Base-by-base conservation (phyloP, 2,113 vertebrate species). In the Egretta garzetta region DNA sequence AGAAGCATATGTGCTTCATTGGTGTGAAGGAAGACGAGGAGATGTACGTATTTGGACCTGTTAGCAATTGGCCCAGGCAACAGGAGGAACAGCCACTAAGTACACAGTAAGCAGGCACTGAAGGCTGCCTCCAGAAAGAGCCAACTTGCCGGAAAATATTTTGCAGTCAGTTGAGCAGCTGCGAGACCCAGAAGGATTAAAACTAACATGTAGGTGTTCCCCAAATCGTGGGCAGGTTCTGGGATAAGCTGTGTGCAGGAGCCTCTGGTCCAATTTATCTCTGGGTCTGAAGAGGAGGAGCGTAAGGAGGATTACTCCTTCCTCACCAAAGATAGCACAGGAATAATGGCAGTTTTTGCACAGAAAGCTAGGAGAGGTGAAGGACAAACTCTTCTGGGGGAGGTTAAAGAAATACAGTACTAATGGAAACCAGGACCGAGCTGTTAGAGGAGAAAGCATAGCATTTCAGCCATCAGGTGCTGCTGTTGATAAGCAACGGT, bases 1-100 rank as follows among this genome's bases (percentile, higher is more conserved):
- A 68, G 47, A 43, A 66, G 66, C 13, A 13, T 1, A 10, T 0
- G 1, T 17, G 16, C 23, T 74, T 26, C 47, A 22, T 1, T 19
- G 30, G 30, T 15, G 45, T 11, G 45, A 73, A 56, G 68, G 41
- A 32, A 72, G 10, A 58, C 0, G 2, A 45, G 30, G 20, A 56
- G 8, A 32, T 22, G 17, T 3, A 15, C 1, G 1, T 28, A 33
- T 12, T 5, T 27, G 64, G 45, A 39, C 41, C 14, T 53, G 80
- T 19, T 1, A 73, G 45, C 63, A 37, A 64, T 2, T 23, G 67
- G 41, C 8, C 24, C 52, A 43, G 18, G 32, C 53, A 74, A 32
- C 27, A 39, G 59, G 9, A 89, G 58, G 49, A 70, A 39, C 7
- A 47, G 26, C 17, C 45, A 45, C 39, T 10, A 12, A 28, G n/a